Evolutionary conservation across 2,888 invertebrate species (phyloP), one percentile per base, ranked within the genome.

Genomic region (Stegophylla sp.): DNA sequence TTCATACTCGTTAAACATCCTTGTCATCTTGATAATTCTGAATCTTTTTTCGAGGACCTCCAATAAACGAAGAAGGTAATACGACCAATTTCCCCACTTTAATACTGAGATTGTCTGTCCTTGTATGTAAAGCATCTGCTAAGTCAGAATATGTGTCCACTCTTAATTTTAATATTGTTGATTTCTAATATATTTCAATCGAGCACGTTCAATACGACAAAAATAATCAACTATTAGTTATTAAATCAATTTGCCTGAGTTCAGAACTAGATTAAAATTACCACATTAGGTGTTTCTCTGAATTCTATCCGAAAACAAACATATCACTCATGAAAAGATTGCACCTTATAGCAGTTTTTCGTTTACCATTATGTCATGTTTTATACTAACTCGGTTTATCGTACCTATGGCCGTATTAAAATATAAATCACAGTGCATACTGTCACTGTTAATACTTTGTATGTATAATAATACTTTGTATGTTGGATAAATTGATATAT

Each of bases 31-130:
- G 81, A 69, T 72, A 61, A 20, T 34, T n/a, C 34, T 81, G 82
- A 12, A 56, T 26, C 26, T 66, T 77, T 20, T 82, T 82, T 66
- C 77, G 56, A n/a, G 66, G 72, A 64, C 66, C 66, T 9, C 79
- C 72, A 77, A 82, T 41, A 72, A 77, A 7, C 66, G 34, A 34
- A 34, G 34, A 34, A 34, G 34, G 34, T 7, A 82, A 45, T 45
- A 45, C 45, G 15, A 45, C 45, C 15, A 45, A 45, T 45, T 45
- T 45, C 12, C 15, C 45, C 45, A 45, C 15, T 45, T 12, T 45
- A 45, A 45, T 10, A 45, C 12, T 45, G 45, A 12, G 7, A 9
- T 45, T 10, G 45, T 45, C 12, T 45, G 15, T 2, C 15, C 2
- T 45, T 45, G 45, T 9, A 9, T 2, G 45, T 45, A 10, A 45